Evolutionary conservation across 2,888 invertebrate genomes (phyloP), one percentile per base, ranked within the genome.

Genomic region (Laothoe populi): DNA sequence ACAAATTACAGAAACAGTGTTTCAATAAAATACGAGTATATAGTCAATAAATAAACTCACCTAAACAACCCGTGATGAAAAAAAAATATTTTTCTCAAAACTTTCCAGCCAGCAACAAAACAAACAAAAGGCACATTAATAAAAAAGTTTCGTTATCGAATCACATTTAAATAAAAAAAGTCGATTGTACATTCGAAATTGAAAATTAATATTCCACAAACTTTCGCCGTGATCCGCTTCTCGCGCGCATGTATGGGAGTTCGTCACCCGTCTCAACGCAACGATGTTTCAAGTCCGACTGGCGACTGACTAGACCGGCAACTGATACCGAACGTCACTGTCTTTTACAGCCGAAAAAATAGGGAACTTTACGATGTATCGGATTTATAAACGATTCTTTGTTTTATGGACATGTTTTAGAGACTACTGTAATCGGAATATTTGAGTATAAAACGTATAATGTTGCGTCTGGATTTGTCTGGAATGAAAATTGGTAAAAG

Each of bases 271-370:
- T 74, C 73, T 73, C 65, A 24, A 67, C 76, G 69, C 71, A 68
- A 66, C 72, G 69, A 66, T 70, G 77, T 70, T 72, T 73, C 63
- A 62, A 64, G 69, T 72, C 68, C 72, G 74, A 79, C 79, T 79
- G 79, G n/a, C n/a, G n/a, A 60, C 64, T 60, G 53, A 45, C n/a
- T n/a, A 31, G 64, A 59, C 59, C 61, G 64, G 57, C 49, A 64
- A 65, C 63, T 67, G 69, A 59, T 62, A 60, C 60, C 57, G 60
- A 62, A 48, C 19, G 59, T 60, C 64, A 66, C 42, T 53, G 57
- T 65, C 26, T 23, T 46, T 62, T 62, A 46, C 45, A 24, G 19
- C 19, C 16, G 38, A 62, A 24, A 58, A 62, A 46, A 57, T 60
- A 31, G 38, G 46, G 23, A 59, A 62, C 38, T 62, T 59, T 62